A percentile compares a stretch with the other conserved stretches of the same genome.
Conservation (phyloP, 1,140 invertebrate species). For the Cherax destructor region DNA sequence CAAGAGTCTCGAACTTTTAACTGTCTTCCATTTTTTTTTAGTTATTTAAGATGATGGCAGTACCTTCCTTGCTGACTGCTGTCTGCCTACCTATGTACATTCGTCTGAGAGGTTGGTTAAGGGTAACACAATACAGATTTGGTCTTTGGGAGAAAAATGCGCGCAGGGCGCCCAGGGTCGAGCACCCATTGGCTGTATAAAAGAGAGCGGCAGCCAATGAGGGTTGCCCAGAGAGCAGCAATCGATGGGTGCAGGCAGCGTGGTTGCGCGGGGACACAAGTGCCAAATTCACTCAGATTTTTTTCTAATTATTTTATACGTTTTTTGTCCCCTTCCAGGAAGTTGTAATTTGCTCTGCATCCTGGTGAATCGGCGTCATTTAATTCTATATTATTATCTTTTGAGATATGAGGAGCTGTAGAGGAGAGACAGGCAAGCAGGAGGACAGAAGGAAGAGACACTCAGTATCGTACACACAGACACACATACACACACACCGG, state of each 20-base stretch:
- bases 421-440: background rate
- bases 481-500: background rate
- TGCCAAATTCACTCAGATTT: constrained; percentile 14
- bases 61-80: no score
- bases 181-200: constrained; percentile 7
- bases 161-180: background rate
- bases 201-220: constrained; percentile 4
- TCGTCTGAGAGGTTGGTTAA: no score
- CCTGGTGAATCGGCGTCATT: background rate
- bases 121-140: constrained; percentile 7
- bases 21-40: no score
- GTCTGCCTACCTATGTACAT: no score
- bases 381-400: background rate
- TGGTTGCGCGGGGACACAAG: background rate
- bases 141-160: background rate
- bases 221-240: constrained; percentile 10
- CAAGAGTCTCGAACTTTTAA: no score
- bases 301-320: background rate
- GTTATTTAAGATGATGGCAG: no score
- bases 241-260: background rate
- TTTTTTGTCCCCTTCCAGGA: background rate
- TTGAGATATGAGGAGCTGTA: background rate
- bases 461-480: background rate
- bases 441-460: no score
- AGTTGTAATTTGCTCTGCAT: background rate